Conservation (phyloP, 1,140 invertebrate genomes). For the Diorhabda sublineata region DNA sequence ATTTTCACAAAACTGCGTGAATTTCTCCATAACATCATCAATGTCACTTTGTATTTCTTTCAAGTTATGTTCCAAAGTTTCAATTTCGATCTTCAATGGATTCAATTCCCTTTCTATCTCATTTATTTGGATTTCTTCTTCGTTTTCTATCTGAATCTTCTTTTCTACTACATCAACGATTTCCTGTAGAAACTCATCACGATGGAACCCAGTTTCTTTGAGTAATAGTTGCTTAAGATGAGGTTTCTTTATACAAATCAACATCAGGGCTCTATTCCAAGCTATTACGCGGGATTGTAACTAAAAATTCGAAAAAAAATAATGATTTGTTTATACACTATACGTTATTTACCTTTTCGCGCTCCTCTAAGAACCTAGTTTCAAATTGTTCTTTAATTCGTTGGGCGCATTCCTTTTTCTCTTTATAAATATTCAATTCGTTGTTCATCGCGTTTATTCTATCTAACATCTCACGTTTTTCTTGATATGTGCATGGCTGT, state of each 20-base stretch:
- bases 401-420: constrained; percentile 12
- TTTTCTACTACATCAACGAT: background rate
- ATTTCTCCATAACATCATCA: no score
- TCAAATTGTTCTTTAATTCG: constrained; percentile 12
- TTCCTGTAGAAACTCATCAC: constrained; percentile 7
- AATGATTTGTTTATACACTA: no score
- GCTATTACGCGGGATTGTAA: constrained; percentile 11
- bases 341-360: background rate
- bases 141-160: background rate
- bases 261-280: constrained; percentile 15
- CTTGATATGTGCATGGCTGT: constrained; percentile 18
- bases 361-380: constrained; percentile 9
- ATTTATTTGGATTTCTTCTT: background rate
- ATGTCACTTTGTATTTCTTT: no score
- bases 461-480: constrained; percentile 12
- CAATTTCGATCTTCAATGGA: no score
- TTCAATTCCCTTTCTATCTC: no score
- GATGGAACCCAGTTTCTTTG: constrained; percentile 14
- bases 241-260: constrained; percentile 10
- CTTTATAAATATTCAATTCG: constrained; percentile 14
- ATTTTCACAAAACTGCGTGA: no score
- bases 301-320: background rate
- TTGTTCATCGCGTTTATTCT: constrained; percentile 17
- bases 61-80: no score
- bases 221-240: constrained; percentile 17